Evolutionary conservation across 1,140 invertebrate genomes (phyloP).

Genomic region (Pseudobourletiella spinata): DNA sequence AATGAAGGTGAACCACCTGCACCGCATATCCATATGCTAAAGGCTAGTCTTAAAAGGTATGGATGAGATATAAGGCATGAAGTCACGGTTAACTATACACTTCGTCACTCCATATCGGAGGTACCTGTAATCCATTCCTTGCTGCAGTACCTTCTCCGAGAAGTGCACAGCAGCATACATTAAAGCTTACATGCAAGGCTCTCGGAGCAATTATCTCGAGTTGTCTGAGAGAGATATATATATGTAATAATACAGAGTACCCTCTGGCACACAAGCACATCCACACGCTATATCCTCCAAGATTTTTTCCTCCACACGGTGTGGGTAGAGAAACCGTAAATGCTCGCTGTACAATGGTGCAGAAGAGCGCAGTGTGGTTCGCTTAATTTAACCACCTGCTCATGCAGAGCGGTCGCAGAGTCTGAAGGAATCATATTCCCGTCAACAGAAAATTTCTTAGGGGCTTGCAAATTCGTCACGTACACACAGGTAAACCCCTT

Average conservation of each 20-base stretch:
- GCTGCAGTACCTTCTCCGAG: no score
- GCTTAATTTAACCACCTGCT: not conserved
- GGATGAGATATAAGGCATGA: not conserved
- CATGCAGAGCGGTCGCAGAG: not conserved
- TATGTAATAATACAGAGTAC: no score
- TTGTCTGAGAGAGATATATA: not conserved
- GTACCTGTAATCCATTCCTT: no score
- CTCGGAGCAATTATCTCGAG: not conserved
- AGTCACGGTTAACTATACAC: not conserved
- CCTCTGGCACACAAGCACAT: no score
- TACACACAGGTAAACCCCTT: no score
- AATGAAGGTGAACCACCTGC: constrained; percentile 4
- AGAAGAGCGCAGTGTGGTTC: no score
- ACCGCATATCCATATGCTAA: not conserved
- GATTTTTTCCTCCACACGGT: not conserved
- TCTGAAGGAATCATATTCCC: not conserved
- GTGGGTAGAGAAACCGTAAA: not conserved
- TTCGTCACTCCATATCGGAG: no score
- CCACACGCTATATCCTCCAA: no score
- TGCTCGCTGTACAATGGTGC: not conserved
- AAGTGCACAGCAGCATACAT: not conserved
- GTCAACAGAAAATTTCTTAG: no score
- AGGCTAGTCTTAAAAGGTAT: no score
- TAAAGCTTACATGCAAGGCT: not conserved
- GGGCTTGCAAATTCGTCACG: no score